These are phyloP conservation scores for Notamacropus eugenii DNA, from an alignment of 2,797 vertebrate genomes.

Conservation along the genomic window DNA sequence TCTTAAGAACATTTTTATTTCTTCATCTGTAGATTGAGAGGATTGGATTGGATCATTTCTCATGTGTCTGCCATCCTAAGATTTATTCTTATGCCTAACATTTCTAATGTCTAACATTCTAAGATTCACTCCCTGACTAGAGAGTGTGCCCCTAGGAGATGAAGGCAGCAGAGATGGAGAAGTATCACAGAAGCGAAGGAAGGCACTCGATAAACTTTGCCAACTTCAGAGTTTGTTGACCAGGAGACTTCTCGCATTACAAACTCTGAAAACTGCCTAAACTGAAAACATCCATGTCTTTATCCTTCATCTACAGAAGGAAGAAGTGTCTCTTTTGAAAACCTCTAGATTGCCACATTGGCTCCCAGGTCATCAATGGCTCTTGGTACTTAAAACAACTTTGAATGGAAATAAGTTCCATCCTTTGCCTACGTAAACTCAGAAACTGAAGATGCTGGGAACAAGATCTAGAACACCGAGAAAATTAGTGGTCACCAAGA, in stretches of 20 bases:
- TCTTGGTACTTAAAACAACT: neutral
- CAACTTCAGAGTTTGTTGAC: neutral
- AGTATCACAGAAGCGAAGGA: fast-evolving
- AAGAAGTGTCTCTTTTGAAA: neutral
- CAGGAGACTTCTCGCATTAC: neutral
- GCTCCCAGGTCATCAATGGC: neutral
- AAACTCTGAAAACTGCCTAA: too few relatives aligned
- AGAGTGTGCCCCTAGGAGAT: neutral
- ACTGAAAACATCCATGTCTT: neutral
- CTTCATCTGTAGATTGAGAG: neutral
- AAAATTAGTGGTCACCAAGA: fast-evolving
- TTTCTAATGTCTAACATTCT: neutral
- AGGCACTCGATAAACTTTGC: neutral
- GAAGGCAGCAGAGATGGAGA: fast-evolving
- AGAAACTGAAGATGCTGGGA: neutral
- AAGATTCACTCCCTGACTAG: neutral
- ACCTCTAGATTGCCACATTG: neutral
- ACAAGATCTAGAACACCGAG: neutral
- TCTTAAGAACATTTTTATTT: neutral
- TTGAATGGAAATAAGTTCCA: neutral
- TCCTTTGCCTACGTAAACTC: neutral
- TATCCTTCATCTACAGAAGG: neutral
- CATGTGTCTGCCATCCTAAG: neutral
- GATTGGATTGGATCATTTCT: too few relatives aligned
- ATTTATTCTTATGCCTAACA: neutral